Base-by-base conservation (phyloP, 2,888 invertebrate species). In the Drosophila birchii region DNA sequence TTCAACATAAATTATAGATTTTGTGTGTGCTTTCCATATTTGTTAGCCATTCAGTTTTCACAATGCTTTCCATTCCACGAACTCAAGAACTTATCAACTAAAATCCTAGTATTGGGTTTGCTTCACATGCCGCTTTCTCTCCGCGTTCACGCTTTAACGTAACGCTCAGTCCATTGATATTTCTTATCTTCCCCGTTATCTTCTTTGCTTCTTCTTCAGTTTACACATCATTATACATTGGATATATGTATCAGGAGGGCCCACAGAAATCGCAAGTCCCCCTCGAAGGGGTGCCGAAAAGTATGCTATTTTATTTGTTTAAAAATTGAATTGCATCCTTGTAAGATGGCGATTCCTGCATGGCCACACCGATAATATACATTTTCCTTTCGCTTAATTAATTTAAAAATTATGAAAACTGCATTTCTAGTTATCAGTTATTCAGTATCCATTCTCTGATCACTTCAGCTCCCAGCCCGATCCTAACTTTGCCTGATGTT, bases 151-250 rank as follows among this genome's bases (percentile, higher is more conserved):
- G 68, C 81, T 58, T 76, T 88, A 81, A 79, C 82, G 47, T 86
- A 84, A 84, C 80, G 85, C 88, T 91, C 91, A 91, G 91, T 91
- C 91, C 91, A 89, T 59, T 91, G 90, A 91, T 91, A 91, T 91
- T n/a, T n/a, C 88, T 78, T 76, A 74, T 71, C 74, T 71, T 80
- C 71, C 73, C 63, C 59, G 16, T 8, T 60, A 38, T 41, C 57
- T 3, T 47, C 53, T 2, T 5, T 26, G 2, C 26, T 26, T 3
- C 51, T 16, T 53, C 36, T 53, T 36, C 34, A 36, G 51, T 36
- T 51, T 51, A 51, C 34, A 51, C 36, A 53, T 36, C 51, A 53
- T 53, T 53, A 23, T 53, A 53, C 51, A 53, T 36, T 14, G 20
- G n/a, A 49, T 8, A 20, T 7, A 18, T 29, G 12, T 32, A 49